These are phyloP conservation scores for Pharmacophagus antenor DNA, from an alignment of 2,888 invertebrate genomes.

Conservation along the genomic window DNA sequence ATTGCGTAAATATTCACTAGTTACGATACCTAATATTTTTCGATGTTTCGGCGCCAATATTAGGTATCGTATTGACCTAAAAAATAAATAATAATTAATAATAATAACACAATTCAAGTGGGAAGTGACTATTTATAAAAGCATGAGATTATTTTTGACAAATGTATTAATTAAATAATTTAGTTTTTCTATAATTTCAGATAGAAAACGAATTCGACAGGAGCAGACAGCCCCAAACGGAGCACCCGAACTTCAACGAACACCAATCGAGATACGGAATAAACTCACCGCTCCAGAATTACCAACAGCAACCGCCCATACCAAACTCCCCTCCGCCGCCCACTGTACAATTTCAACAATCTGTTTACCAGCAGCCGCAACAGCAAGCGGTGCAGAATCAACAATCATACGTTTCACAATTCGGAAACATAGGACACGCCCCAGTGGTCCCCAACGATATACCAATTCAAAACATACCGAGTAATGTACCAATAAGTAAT, in stretches of 20 bases:
- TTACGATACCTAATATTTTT: too few relatives aligned
- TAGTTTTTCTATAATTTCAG: too few relatives aligned
- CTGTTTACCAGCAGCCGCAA: slow-evolving; percentile 52
- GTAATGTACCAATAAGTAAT: slow-evolving; percentile 43
- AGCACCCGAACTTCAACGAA: slow-evolving; percentile 68
- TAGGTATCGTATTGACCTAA: too few relatives aligned
- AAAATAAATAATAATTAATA: too few relatives aligned
- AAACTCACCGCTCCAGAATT: slow-evolving; percentile 66
- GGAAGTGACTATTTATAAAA: too few relatives aligned
- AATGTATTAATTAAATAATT: too few relatives aligned
- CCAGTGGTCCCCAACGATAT: slow-evolving; percentile 52
- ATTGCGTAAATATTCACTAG: too few relatives aligned
- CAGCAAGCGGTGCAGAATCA: slow-evolving; percentile 43
- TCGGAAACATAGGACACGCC: slow-evolving; percentile 56
- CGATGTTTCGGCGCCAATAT: too few relatives aligned
- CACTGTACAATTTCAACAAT: slow-evolving; percentile 58
- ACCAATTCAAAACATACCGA: slow-evolving; percentile 43
- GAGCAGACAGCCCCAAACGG: slow-evolving; percentile 64
- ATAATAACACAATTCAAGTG: too few relatives aligned
- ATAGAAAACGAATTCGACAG: slow-evolving; percentile 76
- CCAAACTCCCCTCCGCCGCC: slow-evolving; percentile 56
- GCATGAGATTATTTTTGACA: too few relatives aligned
- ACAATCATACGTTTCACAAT: slow-evolving; percentile 64
- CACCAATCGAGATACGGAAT: slow-evolving; percentile 74
- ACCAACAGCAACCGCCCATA: slow-evolving; percentile 54